These are phyloP conservation scores for Pseudococcus viburni DNA, from an alignment of 2,888 invertebrate species.

Conservation along the genomic window DNA sequence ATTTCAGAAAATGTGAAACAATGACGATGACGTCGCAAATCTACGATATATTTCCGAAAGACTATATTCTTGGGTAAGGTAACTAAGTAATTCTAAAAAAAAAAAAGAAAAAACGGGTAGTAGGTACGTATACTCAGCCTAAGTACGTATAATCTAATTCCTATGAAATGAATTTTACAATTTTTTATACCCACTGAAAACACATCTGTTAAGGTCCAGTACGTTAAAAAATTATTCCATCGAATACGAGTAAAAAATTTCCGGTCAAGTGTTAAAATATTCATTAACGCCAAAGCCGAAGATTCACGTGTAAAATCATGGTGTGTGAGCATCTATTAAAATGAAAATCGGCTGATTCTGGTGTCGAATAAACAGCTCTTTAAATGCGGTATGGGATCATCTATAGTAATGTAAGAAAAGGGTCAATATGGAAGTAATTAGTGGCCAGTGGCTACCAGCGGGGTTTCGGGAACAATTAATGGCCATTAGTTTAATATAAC, in stretches of 20 bases:
- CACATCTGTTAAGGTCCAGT: not conserved
- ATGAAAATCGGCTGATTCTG: conserved; percentile 62
- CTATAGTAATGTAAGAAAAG: conserved; percentile 65
- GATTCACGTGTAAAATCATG: conserved; percentile 39
- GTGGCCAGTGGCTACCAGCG: conserved; percentile 62
- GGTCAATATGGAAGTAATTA: conserved; percentile 66
- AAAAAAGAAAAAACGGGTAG: too few relatives aligned
- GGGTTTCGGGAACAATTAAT: conserved; percentile 65
- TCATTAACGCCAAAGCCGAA: conserved; percentile 47
- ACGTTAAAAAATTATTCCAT: not conserved
- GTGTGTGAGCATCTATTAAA: conserved; percentile 46
- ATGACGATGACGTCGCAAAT: too few relatives aligned
- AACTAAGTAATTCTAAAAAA: too few relatives aligned
- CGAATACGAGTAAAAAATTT: conserved; percentile 49
- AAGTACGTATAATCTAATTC: too few relatives aligned
- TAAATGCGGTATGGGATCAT: conserved; percentile 63
- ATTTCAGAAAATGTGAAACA: too few relatives aligned
- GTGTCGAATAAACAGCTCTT: conserved; percentile 64
- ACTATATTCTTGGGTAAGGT: too few relatives aligned
- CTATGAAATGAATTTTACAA: not conserved
- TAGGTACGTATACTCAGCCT: too few relatives aligned
- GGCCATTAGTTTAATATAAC: conserved; percentile 65
- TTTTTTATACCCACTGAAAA: not conserved
- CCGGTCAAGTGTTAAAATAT: conserved; percentile 48
- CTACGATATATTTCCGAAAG: too few relatives aligned